These are phyloP conservation scores for Cephalotes varians DNA, from an alignment of 2,888 invertebrate genomes.

Conservation along the genomic window DNA sequence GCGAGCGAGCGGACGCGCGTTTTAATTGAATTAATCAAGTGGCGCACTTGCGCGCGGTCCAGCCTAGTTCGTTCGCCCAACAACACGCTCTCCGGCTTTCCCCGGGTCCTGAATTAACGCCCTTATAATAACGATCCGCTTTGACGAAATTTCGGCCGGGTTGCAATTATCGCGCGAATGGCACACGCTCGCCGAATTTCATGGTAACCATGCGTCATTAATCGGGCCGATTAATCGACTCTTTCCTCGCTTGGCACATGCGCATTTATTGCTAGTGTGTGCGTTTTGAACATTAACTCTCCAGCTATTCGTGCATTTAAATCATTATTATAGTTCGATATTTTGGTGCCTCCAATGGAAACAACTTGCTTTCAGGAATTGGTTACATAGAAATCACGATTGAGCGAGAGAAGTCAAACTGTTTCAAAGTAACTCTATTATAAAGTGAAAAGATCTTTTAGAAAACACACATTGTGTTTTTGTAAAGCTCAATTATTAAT, in stretches of 20 bases:
- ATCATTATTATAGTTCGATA: constrained; percentile 16
- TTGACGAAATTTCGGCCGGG: constrained; percentile 33
- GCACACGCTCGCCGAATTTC: constrained; percentile 32
- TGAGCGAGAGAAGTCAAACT: not conserved
- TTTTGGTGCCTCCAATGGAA: not conserved
- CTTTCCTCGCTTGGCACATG: not conserved
- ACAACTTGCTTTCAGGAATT: not conserved
- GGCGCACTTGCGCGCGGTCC: constrained; percentile 21
- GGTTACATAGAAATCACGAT: not conserved
- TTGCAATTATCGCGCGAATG: constrained; percentile 36
- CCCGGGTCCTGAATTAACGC: constrained; percentile 32
- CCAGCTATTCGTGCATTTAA: not conserved
- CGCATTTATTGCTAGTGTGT: not conserved
- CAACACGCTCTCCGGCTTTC: constrained; percentile 21
- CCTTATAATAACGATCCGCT: constrained; percentile 38
- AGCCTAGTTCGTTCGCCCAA: constrained; percentile 39
- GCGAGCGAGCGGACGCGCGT: constrained; percentile 30
- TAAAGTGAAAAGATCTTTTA: not conserved
- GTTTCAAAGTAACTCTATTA: not conserved
- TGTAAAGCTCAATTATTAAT: constrained; percentile 6
- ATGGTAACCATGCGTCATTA: constrained; percentile 16
- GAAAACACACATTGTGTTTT: not conserved
- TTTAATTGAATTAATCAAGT: constrained; percentile 71
- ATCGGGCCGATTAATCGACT: constrained; percentile 41
- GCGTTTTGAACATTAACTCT: not conserved